Evolutionary conservation across 2,113 vertebrate genomes (phyloP), one percentile per base, ranked within the genome.

Genomic region (Octodon degus): DNA sequence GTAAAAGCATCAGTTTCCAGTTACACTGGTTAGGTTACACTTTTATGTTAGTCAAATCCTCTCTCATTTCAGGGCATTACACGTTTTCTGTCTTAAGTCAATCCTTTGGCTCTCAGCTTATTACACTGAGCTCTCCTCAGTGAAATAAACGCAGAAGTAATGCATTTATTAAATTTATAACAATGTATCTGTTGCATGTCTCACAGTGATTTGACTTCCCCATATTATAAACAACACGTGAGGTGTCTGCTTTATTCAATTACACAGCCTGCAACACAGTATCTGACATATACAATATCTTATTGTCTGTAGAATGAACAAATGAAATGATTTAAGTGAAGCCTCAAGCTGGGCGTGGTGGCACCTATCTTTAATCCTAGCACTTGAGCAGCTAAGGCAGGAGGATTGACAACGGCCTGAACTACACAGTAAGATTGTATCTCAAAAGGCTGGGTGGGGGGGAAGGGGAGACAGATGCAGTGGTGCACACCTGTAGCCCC

Each of bases 151-250:
- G 55, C 55, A 58, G 17, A 58, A 58, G 16, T 91, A 13, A 55
- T 63, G 72, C n/a, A 95, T 47, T 87, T 70, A 77, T 83, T 86
- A 34, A 89, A 92, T n/a, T 76, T 72, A 89, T 10, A 81, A 37
- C 14, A 24, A 89, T 6, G 84, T 8, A 82, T 22, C 17, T 20
- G 25, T 91, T 4, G 0, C 4, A 34, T 24, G 58, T 14, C 62
- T 76, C 81, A 27, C 74, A 68, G 37, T 68, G 32, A 68, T 27
- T 91, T 47, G 72, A 25, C 19, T 87, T 91, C 47, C 17, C 37
- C 65, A 83, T 74, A 50, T 30, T 74, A 0, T 79, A 90, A 94
- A 11, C 37, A 90, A 70, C 0, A 86, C 0, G 79, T 55, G 82
- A 34, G 47, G 22, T 34, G 24, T 79, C 86, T 90, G 40, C 14